These are phyloP conservation scores for Synergus umbraculus DNA, from an alignment of 2,888 invertebrate genomes.

Conservation along the genomic window DNA sequence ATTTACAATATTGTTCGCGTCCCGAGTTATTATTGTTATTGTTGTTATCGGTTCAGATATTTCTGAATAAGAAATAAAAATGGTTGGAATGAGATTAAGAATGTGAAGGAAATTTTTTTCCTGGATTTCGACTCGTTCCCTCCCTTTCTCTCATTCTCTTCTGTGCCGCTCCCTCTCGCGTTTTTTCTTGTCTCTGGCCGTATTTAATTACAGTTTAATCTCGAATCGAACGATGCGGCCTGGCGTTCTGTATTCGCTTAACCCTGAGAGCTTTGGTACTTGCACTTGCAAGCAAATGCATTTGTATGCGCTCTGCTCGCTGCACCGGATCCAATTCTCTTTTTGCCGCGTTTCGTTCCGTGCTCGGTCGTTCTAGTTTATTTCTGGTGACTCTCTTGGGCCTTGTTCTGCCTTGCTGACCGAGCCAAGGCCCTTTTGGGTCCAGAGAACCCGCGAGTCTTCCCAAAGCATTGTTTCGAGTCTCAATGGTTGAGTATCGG, in stretches of 20 bases:
- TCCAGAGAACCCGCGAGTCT: conserved; percentile 16
- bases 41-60: conserved; percentile 4
- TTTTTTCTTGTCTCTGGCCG: conserved; percentile 41
- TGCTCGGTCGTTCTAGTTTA: conserved; percentile 39
- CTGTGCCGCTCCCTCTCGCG: conserved; percentile 27
- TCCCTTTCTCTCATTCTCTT: conserved; percentile 26
- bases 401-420: conserved; percentile 18
- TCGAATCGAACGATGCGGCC: conserved; percentile 40
- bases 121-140: conserved; percentile 22
- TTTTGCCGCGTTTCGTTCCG: conserved; percentile 49
- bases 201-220: conserved; percentile 41
- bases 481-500: background rate
- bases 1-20: too few species aligned
- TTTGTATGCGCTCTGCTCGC: conserved; percentile 23
- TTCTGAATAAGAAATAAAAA: conserved; percentile 25
- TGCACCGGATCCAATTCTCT: conserved; percentile 51
- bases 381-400: conserved; percentile 39
- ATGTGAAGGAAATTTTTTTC: conserved; percentile 28
- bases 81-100: conserved; percentile 24
- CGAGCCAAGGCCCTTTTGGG: conserved; percentile 38
- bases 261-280: conserved; percentile 27
- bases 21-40: background rate
- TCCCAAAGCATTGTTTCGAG: conserved; percentile 11
- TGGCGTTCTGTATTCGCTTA: conserved; percentile 35
- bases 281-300: conserved; percentile 29